Evolutionary conservation across 2,888 invertebrate genomes (phyloP).

Genomic region (Gerris lacustris): DNA sequence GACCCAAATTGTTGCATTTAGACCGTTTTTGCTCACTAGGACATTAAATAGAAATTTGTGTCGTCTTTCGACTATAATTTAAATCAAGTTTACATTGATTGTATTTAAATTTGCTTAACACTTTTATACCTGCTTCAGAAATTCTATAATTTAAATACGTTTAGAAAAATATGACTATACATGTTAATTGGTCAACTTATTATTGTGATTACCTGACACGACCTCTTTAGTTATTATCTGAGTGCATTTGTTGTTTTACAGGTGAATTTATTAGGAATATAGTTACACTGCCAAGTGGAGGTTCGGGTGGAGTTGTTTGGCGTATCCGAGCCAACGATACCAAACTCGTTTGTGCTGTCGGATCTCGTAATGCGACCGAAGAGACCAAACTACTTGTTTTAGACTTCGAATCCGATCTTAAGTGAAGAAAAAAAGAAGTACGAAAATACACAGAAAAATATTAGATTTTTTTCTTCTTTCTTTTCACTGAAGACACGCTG

Average conservation of each 20-base stretch:
- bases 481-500: background rate
- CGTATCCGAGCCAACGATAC: slow-evolving; percentile 90
- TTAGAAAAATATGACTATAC: too few relatives aligned
- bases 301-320: slow-evolving; percentile 98
- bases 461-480: background rate
- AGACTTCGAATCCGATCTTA: slow-evolving; percentile 78
- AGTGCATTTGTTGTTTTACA: slow-evolving; percentile 29
- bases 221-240: too few relatives aligned
- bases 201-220: too few relatives aligned
- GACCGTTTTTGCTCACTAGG: too few relatives aligned
- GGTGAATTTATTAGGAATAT: slow-evolving; percentile 90
- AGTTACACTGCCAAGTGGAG: slow-evolving; percentile 84
- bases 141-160: too few relatives aligned
- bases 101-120: too few relatives aligned
- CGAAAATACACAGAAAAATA: background rate
- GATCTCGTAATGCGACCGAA: slow-evolving; percentile 95
- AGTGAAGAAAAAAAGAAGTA: slow-evolving; percentile 26
- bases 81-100: too few relatives aligned
- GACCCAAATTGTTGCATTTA: too few relatives aligned
- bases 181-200: too few relatives aligned
- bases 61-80: too few relatives aligned
- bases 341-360: slow-evolving; percentile 95
- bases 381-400: slow-evolving; percentile 95
- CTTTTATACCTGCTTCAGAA: too few relatives aligned
- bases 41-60: too few relatives aligned